These are phyloP conservation scores for Ciconia boyciana DNA, from an alignment of 2,113 vertebrate genomes.

Conservation along the genomic window DNA sequence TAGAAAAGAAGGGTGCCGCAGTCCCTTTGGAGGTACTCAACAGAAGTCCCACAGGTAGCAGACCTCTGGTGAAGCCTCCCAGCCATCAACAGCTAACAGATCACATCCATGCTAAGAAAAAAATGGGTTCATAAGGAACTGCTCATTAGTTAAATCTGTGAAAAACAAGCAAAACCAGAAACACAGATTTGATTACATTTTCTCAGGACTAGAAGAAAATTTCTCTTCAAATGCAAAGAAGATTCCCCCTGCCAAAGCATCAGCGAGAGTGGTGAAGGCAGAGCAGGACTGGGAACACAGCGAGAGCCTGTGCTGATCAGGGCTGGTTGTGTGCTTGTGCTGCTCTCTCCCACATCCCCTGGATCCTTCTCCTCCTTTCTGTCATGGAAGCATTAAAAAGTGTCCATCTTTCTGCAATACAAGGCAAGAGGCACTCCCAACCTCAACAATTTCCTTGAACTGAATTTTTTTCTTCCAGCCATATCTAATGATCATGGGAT, in stretches of 20 bases:
- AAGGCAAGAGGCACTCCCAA: background rate
- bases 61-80: background rate
- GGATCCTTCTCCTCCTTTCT: background rate
- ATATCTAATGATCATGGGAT: background rate
- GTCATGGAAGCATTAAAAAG: background rate
- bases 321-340: background rate
- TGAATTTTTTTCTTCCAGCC: background rate
- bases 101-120: background rate
- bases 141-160: background rate
- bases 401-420: background rate
- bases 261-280: background rate
- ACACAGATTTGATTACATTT: background rate
- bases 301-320: background rate
- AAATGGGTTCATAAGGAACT: background rate
- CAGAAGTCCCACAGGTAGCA: background rate
- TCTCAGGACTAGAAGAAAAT: background rate
- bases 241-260: background rate
- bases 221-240: background rate
- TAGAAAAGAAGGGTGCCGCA: background rate
- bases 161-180: background rate
- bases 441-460: background rate
- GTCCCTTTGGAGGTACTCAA: background rate
- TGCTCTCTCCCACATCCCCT: background rate
- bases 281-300: background rate
- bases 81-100: background rate